Evolutionary conservation across 2,888 invertebrate genomes (phyloP).

Genomic region (Lampropteryx suffumata): DNA sequence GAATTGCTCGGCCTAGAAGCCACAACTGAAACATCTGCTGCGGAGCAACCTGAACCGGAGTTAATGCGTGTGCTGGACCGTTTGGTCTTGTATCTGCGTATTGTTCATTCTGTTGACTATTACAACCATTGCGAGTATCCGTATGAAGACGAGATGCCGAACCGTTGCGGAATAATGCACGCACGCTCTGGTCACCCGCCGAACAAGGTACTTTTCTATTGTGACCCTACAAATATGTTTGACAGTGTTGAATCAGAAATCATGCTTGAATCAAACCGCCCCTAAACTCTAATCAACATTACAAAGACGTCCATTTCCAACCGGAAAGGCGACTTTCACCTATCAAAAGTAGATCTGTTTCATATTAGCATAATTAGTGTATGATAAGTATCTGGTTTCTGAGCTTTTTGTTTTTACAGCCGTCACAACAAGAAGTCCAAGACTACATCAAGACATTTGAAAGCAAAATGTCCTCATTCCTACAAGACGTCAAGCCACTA

Average conservation of each 20-base stretch:
- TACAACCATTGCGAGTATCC: slow-evolving; percentile 99
- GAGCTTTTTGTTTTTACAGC: slow-evolving; percentile 66
- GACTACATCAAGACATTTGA: slow-evolving; percentile 92
- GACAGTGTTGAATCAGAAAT: no score
- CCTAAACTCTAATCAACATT: no score
- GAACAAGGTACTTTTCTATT: slow-evolving; percentile 85
- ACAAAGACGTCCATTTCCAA: no score
- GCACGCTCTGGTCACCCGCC: slow-evolving; percentile 94
- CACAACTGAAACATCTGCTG: slow-evolving; percentile 49
- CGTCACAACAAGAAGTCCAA: slow-evolving; percentile 87
- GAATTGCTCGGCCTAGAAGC: slow-evolving; percentile 90
- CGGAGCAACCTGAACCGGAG: slow-evolving; percentile 67
- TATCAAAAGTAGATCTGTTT: no score
- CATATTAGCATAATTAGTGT: no score
- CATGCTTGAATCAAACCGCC: no score
- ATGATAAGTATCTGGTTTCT: no score
- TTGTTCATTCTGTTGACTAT: slow-evolving; percentile 99
- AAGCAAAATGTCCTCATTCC: slow-evolving; percentile 94
- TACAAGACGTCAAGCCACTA: slow-evolving; percentile 89
- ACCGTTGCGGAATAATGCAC: slow-evolving; percentile 99
- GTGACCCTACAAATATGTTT: no score
- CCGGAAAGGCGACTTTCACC: no score
- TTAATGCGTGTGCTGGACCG: slow-evolving; percentile 87
- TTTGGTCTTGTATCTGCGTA: slow-evolving; percentile 95
- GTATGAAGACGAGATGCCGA: slow-evolving; percentile 99